Conservation (phyloP, 2,113 vertebrate species). For the Caloenas nicobarica region DNA sequence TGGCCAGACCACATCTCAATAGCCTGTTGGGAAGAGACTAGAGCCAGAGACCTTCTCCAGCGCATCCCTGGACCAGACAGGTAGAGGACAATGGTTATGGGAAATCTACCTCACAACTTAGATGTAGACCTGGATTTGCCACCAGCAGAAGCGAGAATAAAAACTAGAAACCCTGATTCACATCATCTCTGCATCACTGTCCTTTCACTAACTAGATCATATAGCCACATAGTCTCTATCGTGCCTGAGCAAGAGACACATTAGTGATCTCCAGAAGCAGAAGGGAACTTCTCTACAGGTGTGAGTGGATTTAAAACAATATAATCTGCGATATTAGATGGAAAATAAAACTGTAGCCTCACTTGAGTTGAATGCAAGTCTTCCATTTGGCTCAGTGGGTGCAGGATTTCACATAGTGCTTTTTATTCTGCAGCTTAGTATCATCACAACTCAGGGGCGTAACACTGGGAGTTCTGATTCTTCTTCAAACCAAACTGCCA, state of each 20-base stretch:
- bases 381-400: not conserved
- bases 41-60: not conserved
- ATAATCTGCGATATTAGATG: not conserved
- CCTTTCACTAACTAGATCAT: not conserved
- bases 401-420: not conserved
- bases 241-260: not conserved
- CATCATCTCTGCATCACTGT: not conserved
- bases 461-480: not conserved
- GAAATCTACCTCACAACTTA: not conserved
- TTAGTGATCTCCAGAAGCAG: not conserved
- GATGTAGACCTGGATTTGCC: not conserved
- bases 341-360: not conserved
- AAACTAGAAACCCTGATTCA: not conserved
- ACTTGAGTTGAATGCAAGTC: not conserved
- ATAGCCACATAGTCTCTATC: accelerated
- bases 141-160: not conserved
- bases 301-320: not conserved
- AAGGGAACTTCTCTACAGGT: not conserved
- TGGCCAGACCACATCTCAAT: not conserved
- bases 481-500: not conserved
- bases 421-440: not conserved
- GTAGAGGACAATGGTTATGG: not conserved
- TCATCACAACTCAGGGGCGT: not conserved
- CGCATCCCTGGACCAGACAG: not conserved
- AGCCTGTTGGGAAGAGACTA: not conserved